These are phyloP conservation scores for Mechanitis messenoides DNA, from an alignment of 2,888 invertebrate species.

Conservation along the genomic window DNA sequence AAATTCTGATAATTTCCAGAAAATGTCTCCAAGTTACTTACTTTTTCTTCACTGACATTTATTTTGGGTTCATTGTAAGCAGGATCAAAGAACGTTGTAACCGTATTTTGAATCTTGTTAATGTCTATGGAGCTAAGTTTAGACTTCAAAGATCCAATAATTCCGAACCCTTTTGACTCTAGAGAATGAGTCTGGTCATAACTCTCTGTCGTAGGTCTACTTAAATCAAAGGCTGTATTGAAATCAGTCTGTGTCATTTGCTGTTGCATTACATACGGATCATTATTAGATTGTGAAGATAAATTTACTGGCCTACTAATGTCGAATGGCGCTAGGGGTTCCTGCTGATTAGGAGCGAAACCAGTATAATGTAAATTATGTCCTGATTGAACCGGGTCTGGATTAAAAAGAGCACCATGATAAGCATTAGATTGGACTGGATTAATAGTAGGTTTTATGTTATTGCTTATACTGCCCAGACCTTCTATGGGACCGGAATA, in stretches of 20 bases:
- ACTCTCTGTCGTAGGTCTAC: constrained; percentile 47
- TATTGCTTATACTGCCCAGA: constrained; percentile 59
- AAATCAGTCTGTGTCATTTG: constrained; percentile 34
- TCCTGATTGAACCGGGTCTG: constrained; percentile 31
- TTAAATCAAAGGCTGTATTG: constrained; percentile 60
- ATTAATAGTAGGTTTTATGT: constrained; percentile 53
- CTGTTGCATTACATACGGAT: constrained; percentile 31
- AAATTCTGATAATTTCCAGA: constrained; percentile 15
- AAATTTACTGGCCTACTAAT: constrained; percentile 32
- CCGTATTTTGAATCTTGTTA: constrained; percentile 66
- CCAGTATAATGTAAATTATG: constrained; percentile 32
- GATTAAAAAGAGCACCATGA: constrained; percentile 54
- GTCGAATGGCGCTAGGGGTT: constrained; percentile 33
- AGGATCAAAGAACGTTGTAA: constrained; percentile 71
- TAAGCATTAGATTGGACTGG: constrained; percentile 41
- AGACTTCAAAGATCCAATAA: constrained; percentile 69
- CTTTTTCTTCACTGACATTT: constrained; percentile 31
- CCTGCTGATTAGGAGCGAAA: constrained; percentile 19
- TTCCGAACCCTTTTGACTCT: constrained; percentile 56
- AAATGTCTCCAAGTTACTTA: constrained; percentile 18
- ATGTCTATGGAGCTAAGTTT: constrained; percentile 65
- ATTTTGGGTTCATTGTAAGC: constrained; percentile 51
- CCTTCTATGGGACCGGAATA: constrained; percentile 71
- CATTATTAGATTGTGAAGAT: constrained; percentile 29
- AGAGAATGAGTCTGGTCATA: constrained; percentile 42